A percentile compares a stretch with the other conserved stretches of the same genome.
phyloP scores from a whole-genome alignment of 2,888 invertebrate species.

The Polyploca ridens region DNA sequence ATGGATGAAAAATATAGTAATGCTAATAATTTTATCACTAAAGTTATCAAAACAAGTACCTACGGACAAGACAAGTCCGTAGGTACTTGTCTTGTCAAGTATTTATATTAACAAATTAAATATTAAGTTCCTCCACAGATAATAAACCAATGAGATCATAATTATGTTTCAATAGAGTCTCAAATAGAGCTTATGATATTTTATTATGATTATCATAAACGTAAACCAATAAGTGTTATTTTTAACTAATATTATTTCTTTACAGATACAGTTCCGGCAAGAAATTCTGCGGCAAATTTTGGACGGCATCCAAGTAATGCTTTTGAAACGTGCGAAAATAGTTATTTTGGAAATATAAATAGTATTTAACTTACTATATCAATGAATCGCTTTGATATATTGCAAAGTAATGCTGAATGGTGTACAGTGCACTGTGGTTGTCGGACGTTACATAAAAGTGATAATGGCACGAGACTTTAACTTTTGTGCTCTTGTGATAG shows the following conservation, averaged over 20 bases:
- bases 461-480: slow-evolving; percentile 62
- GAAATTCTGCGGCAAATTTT: slow-evolving; percentile 44
- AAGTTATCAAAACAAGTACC: no score
- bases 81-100: no score
- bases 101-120: no score
- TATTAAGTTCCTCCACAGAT: no score
- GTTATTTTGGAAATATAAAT: slow-evolving; percentile 11
- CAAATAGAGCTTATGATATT: no score
- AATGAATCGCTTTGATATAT: slow-evolving; percentile 59
- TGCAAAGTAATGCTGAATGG: slow-evolving; percentile 39
- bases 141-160: no score
- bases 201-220: no score
- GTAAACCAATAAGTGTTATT: slow-evolving; percentile 17
- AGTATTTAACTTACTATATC: slow-evolving; percentile 38
- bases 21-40: no score
- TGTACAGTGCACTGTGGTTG: slow-evolving; percentile 39
- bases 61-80: no score
- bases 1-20: no score
- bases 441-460: slow-evolving; percentile 44
- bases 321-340: slow-evolving; percentile 36
- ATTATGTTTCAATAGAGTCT: no score
- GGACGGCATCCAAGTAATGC: slow-evolving; percentile 57
- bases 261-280: slow-evolving; percentile 60
- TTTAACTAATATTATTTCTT: slow-evolving; percentile 55
- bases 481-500: slow-evolving; percentile 55